phyloP scores from a whole-genome alignment of 2,797 vertebrate species.

The Phataginus tricuspis region DNA sequence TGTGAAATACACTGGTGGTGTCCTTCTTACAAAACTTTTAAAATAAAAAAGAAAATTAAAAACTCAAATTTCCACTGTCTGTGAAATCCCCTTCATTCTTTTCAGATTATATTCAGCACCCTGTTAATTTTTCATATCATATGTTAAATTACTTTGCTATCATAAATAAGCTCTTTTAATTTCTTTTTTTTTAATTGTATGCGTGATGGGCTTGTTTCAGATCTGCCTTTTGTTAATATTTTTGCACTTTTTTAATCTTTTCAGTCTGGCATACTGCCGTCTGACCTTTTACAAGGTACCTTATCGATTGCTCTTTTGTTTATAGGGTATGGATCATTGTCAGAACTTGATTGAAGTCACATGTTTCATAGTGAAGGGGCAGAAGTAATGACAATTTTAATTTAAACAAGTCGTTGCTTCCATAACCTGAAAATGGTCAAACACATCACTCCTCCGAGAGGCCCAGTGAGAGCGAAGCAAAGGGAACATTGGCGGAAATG shows the following conservation, averaged over 20 bases:
- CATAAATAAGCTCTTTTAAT: conserved; percentile 55
- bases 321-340: conserved; percentile 81
- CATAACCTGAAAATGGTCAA: background rate
- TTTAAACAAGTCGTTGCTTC: background rate
- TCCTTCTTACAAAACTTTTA: conserved; percentile 90
- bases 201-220: conserved; percentile 67
- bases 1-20: conserved; percentile 94
- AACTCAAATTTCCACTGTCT: conserved; percentile 90
- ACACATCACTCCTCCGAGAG: background rate
- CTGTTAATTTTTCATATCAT: conserved; percentile 81
- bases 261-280: conserved; percentile 76
- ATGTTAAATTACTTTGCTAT: conserved; percentile 71
- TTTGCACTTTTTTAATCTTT: conserved; percentile 80
- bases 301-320: conserved; percentile 74
- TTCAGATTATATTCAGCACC: conserved; percentile 82
- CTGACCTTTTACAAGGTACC: conserved; percentile 79
- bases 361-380: background rate
- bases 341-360: conserved; percentile 73
- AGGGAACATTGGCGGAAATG: background rate
- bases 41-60: conserved; percentile 84
- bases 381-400: background rate
- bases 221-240: conserved; percentile 77
- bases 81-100: conserved; percentile 89
- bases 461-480: background rate
- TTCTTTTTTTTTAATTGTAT: conserved; percentile 71